Conservation (phyloP, 2,888 invertebrate species). For the Dicyrtomina minuta region DNA sequence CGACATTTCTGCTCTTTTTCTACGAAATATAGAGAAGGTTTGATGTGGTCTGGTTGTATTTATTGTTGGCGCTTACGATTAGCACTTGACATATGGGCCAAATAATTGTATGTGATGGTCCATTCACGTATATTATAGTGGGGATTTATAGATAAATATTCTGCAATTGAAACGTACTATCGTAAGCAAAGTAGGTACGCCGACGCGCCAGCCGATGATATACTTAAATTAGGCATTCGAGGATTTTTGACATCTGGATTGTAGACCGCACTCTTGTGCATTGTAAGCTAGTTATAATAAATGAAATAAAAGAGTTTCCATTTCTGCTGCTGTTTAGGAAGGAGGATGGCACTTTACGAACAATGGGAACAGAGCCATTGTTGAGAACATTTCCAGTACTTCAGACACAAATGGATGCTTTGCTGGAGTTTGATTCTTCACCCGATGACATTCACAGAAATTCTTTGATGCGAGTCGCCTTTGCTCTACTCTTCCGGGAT, state of each 20-base stretch:
- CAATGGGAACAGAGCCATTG: slow-evolving; percentile 96
- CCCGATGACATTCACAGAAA: slow-evolving; percentile 91
- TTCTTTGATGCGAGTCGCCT: slow-evolving; percentile 98
- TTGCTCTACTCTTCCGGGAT: slow-evolving; percentile 98
- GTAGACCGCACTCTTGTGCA: background rate
- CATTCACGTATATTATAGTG: too few relatives aligned
- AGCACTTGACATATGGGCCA: too few relatives aligned
- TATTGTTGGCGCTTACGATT: too few relatives aligned
- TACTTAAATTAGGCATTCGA: slow-evolving; percentile 11
- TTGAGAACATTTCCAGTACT: slow-evolving; percentile 93
- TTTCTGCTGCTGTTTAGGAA: slow-evolving; percentile 65
- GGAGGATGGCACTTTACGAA: slow-evolving; percentile 93
- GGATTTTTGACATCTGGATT: background rate
- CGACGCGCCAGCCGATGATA: background rate
- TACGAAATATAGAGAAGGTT: too few relatives aligned
- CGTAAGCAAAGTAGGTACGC: too few relatives aligned
- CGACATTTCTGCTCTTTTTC: too few relatives aligned
- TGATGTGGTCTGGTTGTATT: too few relatives aligned
- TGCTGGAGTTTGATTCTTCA: slow-evolving; percentile 96
- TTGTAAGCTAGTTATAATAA: background rate
- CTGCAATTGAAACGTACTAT: too few relatives aligned
- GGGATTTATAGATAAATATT: too few relatives aligned
- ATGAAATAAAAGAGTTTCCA: background rate
- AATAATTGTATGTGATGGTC: too few relatives aligned
- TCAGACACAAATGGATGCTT: slow-evolving; percentile 90